These are phyloP conservation scores for Hemaris fuciformis DNA, from an alignment of 2,888 invertebrate genomes.

Conservation along the genomic window DNA sequence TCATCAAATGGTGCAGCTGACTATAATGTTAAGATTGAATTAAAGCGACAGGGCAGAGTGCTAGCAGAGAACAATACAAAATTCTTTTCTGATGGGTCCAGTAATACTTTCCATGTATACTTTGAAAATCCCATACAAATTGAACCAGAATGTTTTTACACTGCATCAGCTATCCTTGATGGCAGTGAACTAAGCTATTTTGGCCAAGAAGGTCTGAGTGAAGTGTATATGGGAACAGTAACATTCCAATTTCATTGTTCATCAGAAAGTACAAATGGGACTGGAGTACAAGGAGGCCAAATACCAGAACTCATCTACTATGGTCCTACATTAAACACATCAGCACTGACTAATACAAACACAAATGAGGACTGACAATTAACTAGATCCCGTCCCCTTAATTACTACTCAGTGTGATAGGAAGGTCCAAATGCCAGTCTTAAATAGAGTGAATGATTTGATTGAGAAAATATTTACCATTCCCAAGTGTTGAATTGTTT, in stretches of 20 bases:
- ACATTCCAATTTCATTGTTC: conserved; percentile 99
- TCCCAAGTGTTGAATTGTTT: conserved; percentile 61
- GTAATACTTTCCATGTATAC: conserved; percentile 94
- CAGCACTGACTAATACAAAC: conserved; percentile 60
- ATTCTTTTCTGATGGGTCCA: conserved; percentile 98
- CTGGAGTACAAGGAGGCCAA: conserved; percentile 98
- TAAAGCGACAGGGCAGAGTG: conserved; percentile 93
- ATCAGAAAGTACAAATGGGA: conserved; percentile 98
- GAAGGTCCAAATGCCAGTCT: conserved; percentile 28
- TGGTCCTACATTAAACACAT: conserved; percentile 85
- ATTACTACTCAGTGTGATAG: conserved; percentile 61
- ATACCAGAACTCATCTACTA: conserved; percentile 98
- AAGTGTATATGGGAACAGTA: conserved; percentile 95
- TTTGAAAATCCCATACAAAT: conserved; percentile 93
- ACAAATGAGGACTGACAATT: conserved; percentile 77
- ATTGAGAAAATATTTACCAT: conserved; percentile 43
- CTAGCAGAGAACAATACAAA: conserved; percentile 95
- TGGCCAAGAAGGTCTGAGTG: conserved; percentile 97
- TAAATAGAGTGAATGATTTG: conserved; percentile 4
- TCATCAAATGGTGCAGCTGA: conserved; percentile 98
- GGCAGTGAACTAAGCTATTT: conserved; percentile 97
- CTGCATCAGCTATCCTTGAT: conserved; percentile 96
- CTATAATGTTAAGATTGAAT: conserved; percentile 96
- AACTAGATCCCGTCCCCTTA: conserved; percentile 48
- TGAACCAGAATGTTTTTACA: conserved; percentile 96